Evolutionary conservation across 2,797 vertebrate genomes (phyloP).

Genomic region (Tragelaphus eurycerus): DNA sequence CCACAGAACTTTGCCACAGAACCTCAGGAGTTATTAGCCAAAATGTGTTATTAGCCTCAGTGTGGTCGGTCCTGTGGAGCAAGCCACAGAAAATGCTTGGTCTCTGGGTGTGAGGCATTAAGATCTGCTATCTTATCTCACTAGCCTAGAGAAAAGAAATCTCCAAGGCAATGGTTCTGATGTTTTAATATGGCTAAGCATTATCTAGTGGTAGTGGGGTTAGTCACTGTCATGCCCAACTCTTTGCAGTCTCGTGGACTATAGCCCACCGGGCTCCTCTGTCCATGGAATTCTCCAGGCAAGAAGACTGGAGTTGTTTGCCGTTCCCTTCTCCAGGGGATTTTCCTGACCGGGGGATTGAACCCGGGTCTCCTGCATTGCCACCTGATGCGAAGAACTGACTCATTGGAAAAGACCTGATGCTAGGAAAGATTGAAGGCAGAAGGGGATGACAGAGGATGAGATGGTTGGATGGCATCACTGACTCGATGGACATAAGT

Average conservation of each 20-base stretch:
- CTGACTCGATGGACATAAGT: background rate
- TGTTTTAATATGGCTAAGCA: background rate
- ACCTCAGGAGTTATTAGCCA: background rate
- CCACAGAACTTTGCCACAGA: background rate
- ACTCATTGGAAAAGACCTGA: background rate
- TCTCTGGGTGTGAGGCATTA: background rate
- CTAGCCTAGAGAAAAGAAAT: background rate
- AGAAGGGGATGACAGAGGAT: background rate
- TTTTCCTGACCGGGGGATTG: background rate
- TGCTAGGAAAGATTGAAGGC: background rate
- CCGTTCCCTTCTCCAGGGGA: background rate
- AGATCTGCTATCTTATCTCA: background rate
- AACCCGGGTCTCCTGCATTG: background rate
- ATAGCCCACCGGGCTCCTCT: background rate
- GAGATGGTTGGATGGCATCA: background rate
- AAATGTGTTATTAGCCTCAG: background rate
- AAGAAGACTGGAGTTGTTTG: background rate
- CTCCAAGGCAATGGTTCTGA: background rate
- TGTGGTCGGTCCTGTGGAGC: background rate
- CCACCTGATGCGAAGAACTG: background rate
- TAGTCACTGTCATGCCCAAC: background rate
- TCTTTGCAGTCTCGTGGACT: background rate
- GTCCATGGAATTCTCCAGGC: background rate
- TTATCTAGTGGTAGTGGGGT: background rate
- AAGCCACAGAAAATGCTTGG: background rate